Evolutionary conservation across 2,888 invertebrate genomes (phyloP).

Genomic region (Calliscelio sp.): DNA sequence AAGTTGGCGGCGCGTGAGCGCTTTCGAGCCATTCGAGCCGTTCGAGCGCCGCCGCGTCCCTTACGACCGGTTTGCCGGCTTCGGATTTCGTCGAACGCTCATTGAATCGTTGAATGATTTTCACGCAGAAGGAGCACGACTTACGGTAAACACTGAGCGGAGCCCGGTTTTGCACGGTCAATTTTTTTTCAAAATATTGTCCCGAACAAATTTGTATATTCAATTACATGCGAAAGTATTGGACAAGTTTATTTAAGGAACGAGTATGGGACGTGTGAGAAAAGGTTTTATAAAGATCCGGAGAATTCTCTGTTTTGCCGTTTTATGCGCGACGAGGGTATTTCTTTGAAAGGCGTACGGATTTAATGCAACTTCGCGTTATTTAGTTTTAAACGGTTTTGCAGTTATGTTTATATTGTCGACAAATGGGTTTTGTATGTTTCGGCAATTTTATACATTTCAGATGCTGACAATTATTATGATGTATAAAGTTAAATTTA

Average conservation of each 20-base stretch:
- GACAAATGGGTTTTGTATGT: too few species aligned
- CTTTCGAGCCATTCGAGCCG: slow-evolving; percentile 56
- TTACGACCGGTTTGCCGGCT: slow-evolving; percentile 74
- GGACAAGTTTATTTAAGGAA: slow-evolving; percentile 49
- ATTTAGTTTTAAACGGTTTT: too few species aligned
- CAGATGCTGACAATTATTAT: too few species aligned
- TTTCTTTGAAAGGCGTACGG: neutral
- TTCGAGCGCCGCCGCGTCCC: slow-evolving; percentile 55
- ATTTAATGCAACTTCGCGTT: neutral
- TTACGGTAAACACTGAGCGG: slow-evolving; percentile 67
- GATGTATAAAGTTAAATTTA: too few species aligned
- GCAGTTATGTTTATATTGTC: too few species aligned
- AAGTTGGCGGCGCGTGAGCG: slow-evolving; percentile 67
- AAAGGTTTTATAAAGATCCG: slow-evolving; percentile 9
- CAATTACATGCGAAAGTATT: slow-evolving; percentile 31
- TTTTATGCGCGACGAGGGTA: neutral
- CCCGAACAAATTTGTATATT: slow-evolving; percentile 62
- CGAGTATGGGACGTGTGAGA: slow-evolving; percentile 1
- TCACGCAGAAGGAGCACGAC: slow-evolving; percentile 71
- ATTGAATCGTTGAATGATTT: slow-evolving; percentile 73
- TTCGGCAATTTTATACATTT: too few species aligned
- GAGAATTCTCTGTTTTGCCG: neutral
- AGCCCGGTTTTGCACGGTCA: slow-evolving; percentile 56
- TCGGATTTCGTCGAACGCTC: slow-evolving; percentile 73
- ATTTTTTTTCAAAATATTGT: slow-evolving; percentile 61